Percentiles rank a stretch among this genome's conserved stretches.
Conservation (phyloP, 1,140 invertebrate species). For the Triops cancriformis region DNA sequence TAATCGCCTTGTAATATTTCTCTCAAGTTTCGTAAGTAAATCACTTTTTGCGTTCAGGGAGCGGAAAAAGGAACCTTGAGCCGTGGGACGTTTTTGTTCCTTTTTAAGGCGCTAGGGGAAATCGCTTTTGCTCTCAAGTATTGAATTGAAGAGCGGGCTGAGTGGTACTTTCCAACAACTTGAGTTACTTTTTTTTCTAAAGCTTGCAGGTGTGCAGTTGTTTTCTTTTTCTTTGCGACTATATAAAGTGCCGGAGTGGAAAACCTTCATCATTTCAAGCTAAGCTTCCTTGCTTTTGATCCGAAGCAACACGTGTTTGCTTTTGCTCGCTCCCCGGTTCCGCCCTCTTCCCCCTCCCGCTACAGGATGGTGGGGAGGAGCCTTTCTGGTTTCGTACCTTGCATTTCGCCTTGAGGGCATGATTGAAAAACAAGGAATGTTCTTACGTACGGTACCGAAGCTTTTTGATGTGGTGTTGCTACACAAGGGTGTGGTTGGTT, state of each 20-base stretch:
- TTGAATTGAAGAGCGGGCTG: neutral
- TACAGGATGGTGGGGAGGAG: no score
- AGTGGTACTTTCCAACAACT: neutral
- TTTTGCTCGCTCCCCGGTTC: neutral
- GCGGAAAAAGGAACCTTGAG: no score
- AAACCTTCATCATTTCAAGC: neutral
- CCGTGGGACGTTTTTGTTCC: neutral
- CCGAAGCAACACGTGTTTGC: neutral
- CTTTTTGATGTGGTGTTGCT: neutral
- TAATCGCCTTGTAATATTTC: neutral
- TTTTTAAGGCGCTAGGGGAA: neutral
- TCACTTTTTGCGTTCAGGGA: neutral
- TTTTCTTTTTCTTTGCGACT: neutral
- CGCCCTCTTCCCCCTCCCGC: no score
- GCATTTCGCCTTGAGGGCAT: neutral
- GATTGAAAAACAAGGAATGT: neutral
- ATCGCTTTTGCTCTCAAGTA: neutral
- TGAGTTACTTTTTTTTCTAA: neutral
- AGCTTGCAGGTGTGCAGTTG: neutral
- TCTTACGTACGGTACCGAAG: neutral
- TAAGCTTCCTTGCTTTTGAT: neutral
- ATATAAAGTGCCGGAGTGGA: neutral
- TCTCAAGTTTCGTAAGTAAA: neutral
- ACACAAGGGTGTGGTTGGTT: slow-evolving; percentile 3
- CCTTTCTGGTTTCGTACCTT: no score